phyloP scores from a whole-genome alignment of 2,113 vertebrate genomes.

The Corythoichthys intestinalis region DNA sequence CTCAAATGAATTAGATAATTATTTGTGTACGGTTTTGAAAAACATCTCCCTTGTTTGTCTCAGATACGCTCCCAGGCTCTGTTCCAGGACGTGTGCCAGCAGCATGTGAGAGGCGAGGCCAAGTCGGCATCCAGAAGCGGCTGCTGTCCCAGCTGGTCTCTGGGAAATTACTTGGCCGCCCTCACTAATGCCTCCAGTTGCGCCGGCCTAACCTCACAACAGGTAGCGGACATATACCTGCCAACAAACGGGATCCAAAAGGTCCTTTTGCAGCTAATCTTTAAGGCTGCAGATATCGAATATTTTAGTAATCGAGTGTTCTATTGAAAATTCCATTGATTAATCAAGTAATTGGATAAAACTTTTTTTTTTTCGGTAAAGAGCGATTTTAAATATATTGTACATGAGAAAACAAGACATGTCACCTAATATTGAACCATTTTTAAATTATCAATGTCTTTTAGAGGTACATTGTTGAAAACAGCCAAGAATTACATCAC shows the following conservation, averaged over 20 bases:
- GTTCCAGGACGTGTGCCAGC: conserved; percentile 88
- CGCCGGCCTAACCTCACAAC: conserved; percentile 82
- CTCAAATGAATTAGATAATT: conserved; percentile 14
- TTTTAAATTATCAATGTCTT: no score
- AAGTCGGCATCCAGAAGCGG: conserved; percentile 59
- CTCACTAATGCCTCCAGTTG: conserved; percentile 90
- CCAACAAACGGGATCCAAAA: not conserved
- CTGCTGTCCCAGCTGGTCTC: conserved; percentile 96
- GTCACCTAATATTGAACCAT: no score
- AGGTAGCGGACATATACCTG: conserved; percentile 47
- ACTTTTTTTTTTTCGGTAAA: no score
- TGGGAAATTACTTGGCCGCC: conserved; percentile 92
- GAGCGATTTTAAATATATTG: no score
- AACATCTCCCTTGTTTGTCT: conserved; percentile 36
- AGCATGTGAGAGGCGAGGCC: conserved; percentile 53
- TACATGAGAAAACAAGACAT: no score
- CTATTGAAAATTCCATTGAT: no score
- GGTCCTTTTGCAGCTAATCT: not conserved
- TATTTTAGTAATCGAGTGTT: no score
- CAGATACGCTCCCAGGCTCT: conserved; percentile 87
- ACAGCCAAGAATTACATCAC: no score
- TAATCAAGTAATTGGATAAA: no score
- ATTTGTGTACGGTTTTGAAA: conserved; percentile 29
- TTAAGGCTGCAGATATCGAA: no score
- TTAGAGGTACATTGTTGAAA: no score